Base-by-base conservation (phyloP, 2,113 vertebrate species). In the Zapornia atra region DNA sequence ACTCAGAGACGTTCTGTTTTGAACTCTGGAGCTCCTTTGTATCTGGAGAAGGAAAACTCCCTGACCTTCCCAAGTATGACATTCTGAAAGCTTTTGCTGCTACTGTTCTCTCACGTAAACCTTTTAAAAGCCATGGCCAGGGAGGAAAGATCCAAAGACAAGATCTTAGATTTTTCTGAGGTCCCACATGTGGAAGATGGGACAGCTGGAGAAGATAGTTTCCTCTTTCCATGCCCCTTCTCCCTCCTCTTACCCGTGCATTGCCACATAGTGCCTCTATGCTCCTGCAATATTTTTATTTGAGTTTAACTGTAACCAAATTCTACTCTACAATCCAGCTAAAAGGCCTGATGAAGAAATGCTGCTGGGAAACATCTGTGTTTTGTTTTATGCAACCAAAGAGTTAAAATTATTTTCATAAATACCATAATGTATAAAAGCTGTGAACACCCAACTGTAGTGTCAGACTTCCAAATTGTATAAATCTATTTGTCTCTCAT, bases 401-500 rank as follows among this genome's bases (percentile, higher is more conserved):
- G 86, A 93, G 72, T 93, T 92, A 94, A 92, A 92, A 86, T 89
- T 82, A 86, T 92, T 94, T 92, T 96, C 83, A 90, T 82, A 84
- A 95, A 96, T 92, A 79, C 53, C 40, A 71, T 91, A 93, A 94
- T 84, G 60, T 86, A 84, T 72, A 93, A 96, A 96, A 96, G 90
- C 94, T 89, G 95, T 69, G 76, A 95, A 95, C 80, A 92, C 48
- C 88, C 94, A 94, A 68, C 88, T 29, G 44, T 40, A 92, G 86
- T 93, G 92, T 93, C 77, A 83, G 88, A 71, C 86, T 94, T 93
- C 92, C 90, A 96, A 93, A 76, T 19, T 76, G 81, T 89, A 87
- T 79, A 92, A 93, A 94, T 85, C 50, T 79, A 93, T 97, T 96
- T 94, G 95, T 95, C 69, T 95, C 86, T 93, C 72, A 29, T 92